A percentile compares a stretch with the other conserved stretches of the same genome.
phyloP scores from a whole-genome alignment of 1,140 invertebrate genomes.

The Cydia amplana region DNA sequence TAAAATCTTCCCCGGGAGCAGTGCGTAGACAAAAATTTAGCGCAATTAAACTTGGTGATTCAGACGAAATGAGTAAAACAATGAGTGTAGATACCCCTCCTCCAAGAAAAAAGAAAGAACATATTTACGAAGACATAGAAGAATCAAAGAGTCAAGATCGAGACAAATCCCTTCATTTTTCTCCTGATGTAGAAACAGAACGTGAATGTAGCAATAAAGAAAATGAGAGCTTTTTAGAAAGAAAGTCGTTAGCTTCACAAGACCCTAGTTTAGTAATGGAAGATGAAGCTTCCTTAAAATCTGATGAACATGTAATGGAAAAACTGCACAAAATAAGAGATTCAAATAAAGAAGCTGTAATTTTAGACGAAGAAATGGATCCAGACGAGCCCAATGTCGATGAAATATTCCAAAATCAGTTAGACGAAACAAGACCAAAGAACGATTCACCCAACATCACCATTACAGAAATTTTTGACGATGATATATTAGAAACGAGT shows the following conservation, averaged over 20 bases:
- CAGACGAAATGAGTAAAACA: conserved; percentile 75
- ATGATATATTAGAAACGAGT: conserved; percentile 51
- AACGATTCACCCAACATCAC: conserved; percentile 75
- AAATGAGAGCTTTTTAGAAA: conserved; percentile 62
- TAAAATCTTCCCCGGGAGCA: conserved; percentile 74
- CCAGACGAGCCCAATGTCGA: conserved; percentile 71
- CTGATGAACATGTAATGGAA: conserved; percentile 71
- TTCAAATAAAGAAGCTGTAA: conserved; percentile 57
- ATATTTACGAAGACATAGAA: conserved; percentile 82
- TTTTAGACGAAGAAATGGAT: conserved; percentile 64
- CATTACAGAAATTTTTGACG: conserved; percentile 75
- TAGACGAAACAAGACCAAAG: conserved; percentile 55
- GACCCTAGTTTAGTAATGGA: conserved; percentile 71
- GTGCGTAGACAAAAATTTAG: conserved; percentile 75
- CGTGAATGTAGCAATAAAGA: conserved; percentile 53
- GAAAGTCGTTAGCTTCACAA: conserved; percentile 67
- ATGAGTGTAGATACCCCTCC: conserved; percentile 64
- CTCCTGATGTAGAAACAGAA: conserved; percentile 50
- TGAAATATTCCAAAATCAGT: conserved; percentile 67
- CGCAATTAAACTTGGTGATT: conserved; percentile 69
- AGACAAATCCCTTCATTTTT: conserved; percentile 52
- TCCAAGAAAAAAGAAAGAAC: conserved; percentile 78
- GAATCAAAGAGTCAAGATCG: conserved; percentile 54
- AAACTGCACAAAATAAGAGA: conserved; percentile 63
- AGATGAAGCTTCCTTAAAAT: conserved; percentile 72